These are phyloP conservation scores for Margarornis squamiger DNA, from an alignment of 2,797 vertebrate genomes.

Conservation along the genomic window DNA sequence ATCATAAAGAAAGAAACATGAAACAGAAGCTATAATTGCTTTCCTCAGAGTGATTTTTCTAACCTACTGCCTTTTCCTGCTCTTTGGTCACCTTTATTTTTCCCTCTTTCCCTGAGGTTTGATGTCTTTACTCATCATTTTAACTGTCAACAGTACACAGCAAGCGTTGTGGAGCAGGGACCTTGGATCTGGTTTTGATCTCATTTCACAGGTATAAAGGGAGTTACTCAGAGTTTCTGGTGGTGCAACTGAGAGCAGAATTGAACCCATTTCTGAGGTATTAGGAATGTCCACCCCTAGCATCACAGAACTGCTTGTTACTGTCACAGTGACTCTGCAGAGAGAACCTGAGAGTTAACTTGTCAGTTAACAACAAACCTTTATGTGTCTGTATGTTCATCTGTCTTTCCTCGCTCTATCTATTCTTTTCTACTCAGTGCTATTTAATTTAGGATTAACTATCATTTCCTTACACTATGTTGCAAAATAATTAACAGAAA, in stretches of 20 bases:
- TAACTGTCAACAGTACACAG: slow-evolving; percentile 30
- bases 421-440: not conserved
- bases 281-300: not conserved
- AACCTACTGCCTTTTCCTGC: not conserved
- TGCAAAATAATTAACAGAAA: slow-evolving; percentile 6
- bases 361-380: not conserved
- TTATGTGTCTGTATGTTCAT: not conserved
- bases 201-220: not conserved
- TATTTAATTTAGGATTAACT: slow-evolving; percentile 13
- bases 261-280: not conserved
- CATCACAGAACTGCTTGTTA: not conserved
- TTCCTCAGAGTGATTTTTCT: slow-evolving; percentile 4
- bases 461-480: not conserved
- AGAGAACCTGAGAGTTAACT: not conserved
- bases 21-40: slow-evolving; percentile 57
- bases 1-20: not conserved
- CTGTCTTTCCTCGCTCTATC: not conserved
- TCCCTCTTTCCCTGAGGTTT: not conserved
- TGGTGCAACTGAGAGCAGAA: not conserved
- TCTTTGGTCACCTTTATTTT: slow-evolving; percentile 46
- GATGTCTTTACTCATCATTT: slow-evolving; percentile 47
- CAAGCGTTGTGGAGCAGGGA: not conserved
- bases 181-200: slow-evolving; percentile 28
- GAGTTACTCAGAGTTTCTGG: not conserved
- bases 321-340: not conserved